A percentile compares a stretch with the other conserved stretches of the same genome.
phyloP scores from a whole-genome alignment of 2,113 vertebrate species.

The Clarias magur region DNA sequence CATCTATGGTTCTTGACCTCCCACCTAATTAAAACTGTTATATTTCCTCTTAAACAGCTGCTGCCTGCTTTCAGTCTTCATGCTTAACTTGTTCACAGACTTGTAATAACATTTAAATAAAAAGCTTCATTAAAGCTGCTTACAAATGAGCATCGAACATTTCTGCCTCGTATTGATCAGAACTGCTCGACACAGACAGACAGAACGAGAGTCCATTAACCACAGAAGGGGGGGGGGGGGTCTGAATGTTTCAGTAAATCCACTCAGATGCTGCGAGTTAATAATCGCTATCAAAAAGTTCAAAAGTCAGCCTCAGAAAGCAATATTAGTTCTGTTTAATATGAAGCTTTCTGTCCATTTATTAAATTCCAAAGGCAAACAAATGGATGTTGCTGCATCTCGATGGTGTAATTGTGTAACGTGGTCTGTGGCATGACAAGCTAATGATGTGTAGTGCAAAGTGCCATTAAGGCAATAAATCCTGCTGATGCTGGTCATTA shows the following conservation, averaged over 20 bases:
- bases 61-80: background rate
- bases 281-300: conserved; percentile 12
- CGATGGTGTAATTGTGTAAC: conserved; percentile 55
- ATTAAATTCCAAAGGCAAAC: conserved; percentile 38
- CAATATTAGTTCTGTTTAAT: conserved; percentile 7
- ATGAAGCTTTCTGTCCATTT: conserved; percentile 38
- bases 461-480: conserved; percentile 67
- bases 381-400: conserved; percentile 26
- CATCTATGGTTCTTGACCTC: background rate
- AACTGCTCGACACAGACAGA: background rate
- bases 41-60: background rate
- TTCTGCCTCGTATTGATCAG: background rate
- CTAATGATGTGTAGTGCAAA: conserved; percentile 66
- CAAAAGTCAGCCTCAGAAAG: background rate
- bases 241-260: background rate
- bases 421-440: conserved; percentile 47
- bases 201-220: conserved; percentile 3
- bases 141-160: background rate
- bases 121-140: background rate
- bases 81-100: background rate
- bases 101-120: background rate
- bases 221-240: background rate
- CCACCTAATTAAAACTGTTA: background rate
- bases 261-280: background rate
- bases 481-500: conserved; percentile 59